Evolutionary conservation across 2,113 vertebrate genomes (phyloP).

Genomic region (Malurus elegans): DNA sequence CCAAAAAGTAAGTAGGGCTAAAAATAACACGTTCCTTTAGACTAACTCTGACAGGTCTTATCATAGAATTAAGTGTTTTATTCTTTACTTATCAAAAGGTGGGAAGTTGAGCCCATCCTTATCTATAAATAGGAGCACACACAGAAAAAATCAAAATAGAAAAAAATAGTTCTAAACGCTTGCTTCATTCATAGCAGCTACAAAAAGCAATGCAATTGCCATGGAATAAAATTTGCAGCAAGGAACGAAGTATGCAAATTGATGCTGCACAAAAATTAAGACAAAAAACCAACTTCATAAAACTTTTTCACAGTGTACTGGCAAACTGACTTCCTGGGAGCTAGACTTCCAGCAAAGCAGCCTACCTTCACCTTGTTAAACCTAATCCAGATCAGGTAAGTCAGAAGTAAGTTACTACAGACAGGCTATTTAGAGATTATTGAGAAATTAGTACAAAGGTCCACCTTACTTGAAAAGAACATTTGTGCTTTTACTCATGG

Average conservation of each 20-base stretch:
- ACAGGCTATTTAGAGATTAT: not conserved
- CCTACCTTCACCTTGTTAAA: not conserved
- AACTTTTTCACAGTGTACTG: not conserved
- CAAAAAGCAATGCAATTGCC: not conserved
- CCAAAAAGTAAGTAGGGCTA: slow-evolving; percentile 7
- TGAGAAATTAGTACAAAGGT: not conserved
- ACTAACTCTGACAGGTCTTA: not conserved
- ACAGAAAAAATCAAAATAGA: not conserved
- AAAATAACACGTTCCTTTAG: slow-evolving; percentile 2
- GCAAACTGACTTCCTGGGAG: not conserved
- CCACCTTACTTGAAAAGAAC: not conserved
- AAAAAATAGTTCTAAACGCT: not conserved
- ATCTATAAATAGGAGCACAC: not conserved
- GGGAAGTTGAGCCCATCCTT: not conserved
- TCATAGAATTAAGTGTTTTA: not conserved
- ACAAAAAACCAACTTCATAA: not conserved
- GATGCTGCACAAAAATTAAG: not conserved
- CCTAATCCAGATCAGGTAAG: not conserved
- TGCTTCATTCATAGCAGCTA: not conserved
- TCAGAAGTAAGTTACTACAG: not conserved
- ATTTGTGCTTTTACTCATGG: not conserved
- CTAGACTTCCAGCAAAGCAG: not conserved
- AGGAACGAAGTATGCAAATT: not conserved
- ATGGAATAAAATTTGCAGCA: not conserved
- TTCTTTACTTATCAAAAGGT: not conserved